Evolutionary conservation across 2,888 invertebrate species (phyloP).

Genomic region (Altica lythri): DNA sequence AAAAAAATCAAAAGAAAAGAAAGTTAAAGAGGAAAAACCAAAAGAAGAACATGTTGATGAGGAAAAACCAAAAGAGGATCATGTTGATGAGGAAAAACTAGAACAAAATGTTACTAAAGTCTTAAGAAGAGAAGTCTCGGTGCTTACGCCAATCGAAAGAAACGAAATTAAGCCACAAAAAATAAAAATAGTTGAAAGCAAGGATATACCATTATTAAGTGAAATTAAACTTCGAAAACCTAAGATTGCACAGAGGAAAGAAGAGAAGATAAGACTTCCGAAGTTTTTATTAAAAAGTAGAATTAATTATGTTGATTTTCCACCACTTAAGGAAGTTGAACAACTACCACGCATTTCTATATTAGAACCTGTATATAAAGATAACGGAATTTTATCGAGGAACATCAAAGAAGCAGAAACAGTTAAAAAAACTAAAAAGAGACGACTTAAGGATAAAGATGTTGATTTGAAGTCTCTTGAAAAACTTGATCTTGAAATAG

Average conservation of each 20-base stretch:
- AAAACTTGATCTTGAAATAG: constrained; percentile 56
- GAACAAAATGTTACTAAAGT: no score
- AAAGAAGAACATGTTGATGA: constrained; percentile 25
- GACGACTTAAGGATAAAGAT: constrained; percentile 54
- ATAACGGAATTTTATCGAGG: constrained; percentile 58
- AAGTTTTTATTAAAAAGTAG: constrained; percentile 74
- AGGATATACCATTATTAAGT: constrained; percentile 58
- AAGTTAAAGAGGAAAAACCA: constrained; percentile 28
- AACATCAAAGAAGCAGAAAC: constrained; percentile 59
- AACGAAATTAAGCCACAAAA: constrained; percentile 67
- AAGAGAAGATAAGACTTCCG: constrained; percentile 59
- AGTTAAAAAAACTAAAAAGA: constrained; percentile 50
- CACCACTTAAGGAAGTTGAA: constrained; percentile 50
- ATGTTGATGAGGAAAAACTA: constrained; percentile 39
- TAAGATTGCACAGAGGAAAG: constrained; percentile 48
- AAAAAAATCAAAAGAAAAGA: constrained; percentile 44
- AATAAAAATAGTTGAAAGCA: constrained; percentile 64
- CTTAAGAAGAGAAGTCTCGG: constrained; percentile 45
- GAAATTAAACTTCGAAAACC: constrained; percentile 67
- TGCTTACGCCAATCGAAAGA: constrained; percentile 52
- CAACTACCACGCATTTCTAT: constrained; percentile 50
- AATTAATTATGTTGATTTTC: constrained; percentile 63
- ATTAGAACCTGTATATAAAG: constrained; percentile 51
- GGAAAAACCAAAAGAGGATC: constrained; percentile 42
- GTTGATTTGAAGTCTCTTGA: constrained; percentile 56